A percentile compares a stretch with the other conserved stretches of the same genome.
phyloP scores from a whole-genome alignment of 2,888 invertebrate genomes.

The Itoplectis maculator region DNA sequence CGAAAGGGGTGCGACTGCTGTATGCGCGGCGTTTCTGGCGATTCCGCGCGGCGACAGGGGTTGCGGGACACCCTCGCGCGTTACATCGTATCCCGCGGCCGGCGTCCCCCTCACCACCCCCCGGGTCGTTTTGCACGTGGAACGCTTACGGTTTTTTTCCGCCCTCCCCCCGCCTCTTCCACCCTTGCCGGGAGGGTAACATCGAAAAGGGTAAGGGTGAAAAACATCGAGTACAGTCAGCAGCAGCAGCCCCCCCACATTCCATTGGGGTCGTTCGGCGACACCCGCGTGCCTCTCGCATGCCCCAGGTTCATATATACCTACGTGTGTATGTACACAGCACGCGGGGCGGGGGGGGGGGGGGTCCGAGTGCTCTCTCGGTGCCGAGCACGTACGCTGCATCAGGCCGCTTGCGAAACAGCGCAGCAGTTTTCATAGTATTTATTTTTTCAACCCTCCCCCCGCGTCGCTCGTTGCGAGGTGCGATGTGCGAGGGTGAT shows the following conservation, averaged over 20 bases:
- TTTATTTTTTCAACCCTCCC: conserved; percentile 68
- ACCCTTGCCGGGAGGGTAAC: too few relatives aligned
- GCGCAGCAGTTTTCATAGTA: conserved; percentile 68
- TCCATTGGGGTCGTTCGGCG: conserved; percentile 60
- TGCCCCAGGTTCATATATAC: not conserved
- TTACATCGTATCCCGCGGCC: too few relatives aligned
- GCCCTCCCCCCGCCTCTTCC: too few relatives aligned
- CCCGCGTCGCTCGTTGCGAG: conserved; percentile 57
- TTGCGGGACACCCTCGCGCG: conserved; percentile 35
- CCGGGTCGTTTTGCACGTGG: conserved; percentile 38
- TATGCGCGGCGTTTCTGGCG: conserved; percentile 35
- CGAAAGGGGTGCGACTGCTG: conserved; percentile 44
- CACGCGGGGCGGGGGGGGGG: too few relatives aligned
- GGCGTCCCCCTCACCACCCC: conserved; percentile 7
- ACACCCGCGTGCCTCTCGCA: conserved; percentile 58
- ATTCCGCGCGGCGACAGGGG: conserved; percentile 46
- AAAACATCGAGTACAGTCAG: conserved; percentile 64
- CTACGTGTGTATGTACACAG: conserved; percentile 17
- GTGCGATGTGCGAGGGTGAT: not conserved
- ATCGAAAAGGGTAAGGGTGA: conserved; percentile 64
- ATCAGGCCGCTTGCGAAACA: conserved; percentile 60
- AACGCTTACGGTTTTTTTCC: conserved; percentile 65
- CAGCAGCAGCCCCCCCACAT: conserved; percentile 52
- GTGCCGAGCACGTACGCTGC: conserved; percentile 63
- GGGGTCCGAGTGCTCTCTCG: conserved; percentile 36